These are phyloP conservation scores for Pempheris klunzingeri DNA, from an alignment of 2,797 vertebrate genomes.

Conservation along the genomic window DNA sequence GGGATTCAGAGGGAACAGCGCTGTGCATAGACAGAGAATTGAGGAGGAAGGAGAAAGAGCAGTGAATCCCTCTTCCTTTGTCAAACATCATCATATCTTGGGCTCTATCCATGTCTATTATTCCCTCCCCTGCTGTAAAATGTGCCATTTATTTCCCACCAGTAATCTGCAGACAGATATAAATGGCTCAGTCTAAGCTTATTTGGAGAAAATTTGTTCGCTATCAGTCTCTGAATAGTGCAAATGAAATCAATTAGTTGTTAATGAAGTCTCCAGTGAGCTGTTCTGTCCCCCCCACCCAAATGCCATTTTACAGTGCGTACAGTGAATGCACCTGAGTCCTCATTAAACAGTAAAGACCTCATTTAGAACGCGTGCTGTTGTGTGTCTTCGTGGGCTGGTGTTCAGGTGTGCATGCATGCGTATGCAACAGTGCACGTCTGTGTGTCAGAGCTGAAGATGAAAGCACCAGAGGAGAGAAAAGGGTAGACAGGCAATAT, in stretches of 20 bases:
- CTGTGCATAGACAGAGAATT: constrained; percentile 41
- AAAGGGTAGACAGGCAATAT: constrained; percentile 13
- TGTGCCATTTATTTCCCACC: constrained; percentile 59
- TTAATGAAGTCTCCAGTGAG: constrained; percentile 78
- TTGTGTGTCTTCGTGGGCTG: background rate
- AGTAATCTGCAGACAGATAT: constrained; percentile 61
- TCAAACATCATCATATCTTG: constrained; percentile 63
- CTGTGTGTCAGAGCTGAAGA: constrained; percentile 18
- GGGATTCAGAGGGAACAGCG: constrained; percentile 55
- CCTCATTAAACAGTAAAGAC: constrained; percentile 62
- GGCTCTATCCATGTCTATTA: constrained; percentile 62
- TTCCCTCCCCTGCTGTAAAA: constrained; percentile 59
- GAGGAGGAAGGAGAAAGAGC: constrained; percentile 48
- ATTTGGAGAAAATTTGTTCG: constrained; percentile 62
- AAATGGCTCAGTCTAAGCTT: constrained; percentile 56
- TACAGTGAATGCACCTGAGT: constrained; percentile 60
- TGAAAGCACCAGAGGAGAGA: constrained; percentile 32
- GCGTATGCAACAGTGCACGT: background rate
- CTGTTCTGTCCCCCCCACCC: constrained; percentile 1
- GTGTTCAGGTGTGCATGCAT: constrained; percentile 37
- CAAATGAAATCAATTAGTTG: constrained; percentile 79
- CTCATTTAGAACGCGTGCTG: constrained; percentile 43
- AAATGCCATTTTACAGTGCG: constrained; percentile 45
- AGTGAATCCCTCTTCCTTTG: constrained; percentile 67
- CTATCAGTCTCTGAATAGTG: constrained; percentile 61